phyloP scores from a whole-genome alignment of 2,888 invertebrate genomes.

The Tinea trinotella region DNA sequence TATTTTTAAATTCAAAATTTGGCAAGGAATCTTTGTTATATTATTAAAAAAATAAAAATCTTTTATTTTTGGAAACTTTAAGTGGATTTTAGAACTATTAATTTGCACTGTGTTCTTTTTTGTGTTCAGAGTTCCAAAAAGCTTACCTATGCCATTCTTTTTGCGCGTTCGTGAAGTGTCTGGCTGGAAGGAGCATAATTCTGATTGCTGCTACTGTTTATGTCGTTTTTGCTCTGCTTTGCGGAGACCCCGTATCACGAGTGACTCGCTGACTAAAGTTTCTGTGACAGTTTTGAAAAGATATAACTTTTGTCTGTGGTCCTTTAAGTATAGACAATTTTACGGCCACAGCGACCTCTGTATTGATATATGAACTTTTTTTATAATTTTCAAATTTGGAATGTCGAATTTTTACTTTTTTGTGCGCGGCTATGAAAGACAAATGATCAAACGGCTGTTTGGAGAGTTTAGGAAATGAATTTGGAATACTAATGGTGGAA shows the following conservation, averaged over 20 bases:
- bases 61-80: no score
- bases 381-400: not conserved
- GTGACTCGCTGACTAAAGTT: conserved; percentile 54
- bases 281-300: conserved; percentile 51
- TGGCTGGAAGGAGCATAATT: conserved; percentile 54
- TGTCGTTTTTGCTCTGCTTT: conserved; percentile 53
- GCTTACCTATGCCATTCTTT: conserved; percentile 65
- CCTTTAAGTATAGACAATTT: conserved; percentile 55
- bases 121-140: conserved; percentile 33
- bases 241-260: conserved; percentile 44
- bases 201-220: conserved; percentile 45
- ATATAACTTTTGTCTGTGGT: conserved; percentile 61
- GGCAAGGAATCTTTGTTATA: not conserved
- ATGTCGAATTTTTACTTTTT: conserved; percentile 2
- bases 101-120: not conserved
- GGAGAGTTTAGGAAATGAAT: not conserved
- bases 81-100: not conserved
- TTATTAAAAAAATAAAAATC: not conserved
- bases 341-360: conserved; percentile 24
- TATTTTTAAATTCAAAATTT: not conserved
- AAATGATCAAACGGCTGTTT: conserved; percentile 8
- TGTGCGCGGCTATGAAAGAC: not conserved
- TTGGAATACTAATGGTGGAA: no score
- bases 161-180: conserved; percentile 38
- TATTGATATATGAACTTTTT: not conserved